These are phyloP conservation scores for Heterodera filipjevi DNA, from an alignment of 2,888 invertebrate species.

Conservation along the genomic window DNA sequence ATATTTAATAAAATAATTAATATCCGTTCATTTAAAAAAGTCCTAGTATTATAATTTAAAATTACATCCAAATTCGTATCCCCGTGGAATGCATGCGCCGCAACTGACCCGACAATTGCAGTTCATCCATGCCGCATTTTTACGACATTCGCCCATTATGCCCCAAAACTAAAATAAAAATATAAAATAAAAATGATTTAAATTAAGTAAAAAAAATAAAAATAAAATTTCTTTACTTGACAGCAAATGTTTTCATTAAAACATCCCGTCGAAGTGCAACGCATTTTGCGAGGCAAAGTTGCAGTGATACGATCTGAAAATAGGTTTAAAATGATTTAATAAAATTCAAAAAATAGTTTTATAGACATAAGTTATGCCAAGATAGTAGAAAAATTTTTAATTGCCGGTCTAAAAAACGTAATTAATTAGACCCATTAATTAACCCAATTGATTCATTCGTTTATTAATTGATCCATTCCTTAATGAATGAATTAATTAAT, in stretches of 20 bases:
- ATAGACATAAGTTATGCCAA: no score
- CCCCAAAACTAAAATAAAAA: slow-evolving; percentile 45
- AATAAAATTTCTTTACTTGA: slow-evolving; percentile 9
- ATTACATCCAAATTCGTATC: slow-evolving; percentile 57
- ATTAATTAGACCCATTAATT: no score
- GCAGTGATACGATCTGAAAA: slow-evolving; percentile 18
- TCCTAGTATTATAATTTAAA: no score
- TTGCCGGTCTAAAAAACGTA: no score
- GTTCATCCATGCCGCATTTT: slow-evolving; percentile 57
- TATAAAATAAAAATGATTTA: slow-evolving; percentile 1
- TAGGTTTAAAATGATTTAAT: neutral
- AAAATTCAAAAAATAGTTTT: no score
- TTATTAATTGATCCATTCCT: no score
- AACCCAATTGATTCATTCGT: no score
- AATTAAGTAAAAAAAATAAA: neutral
- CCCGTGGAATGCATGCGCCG: slow-evolving; percentile 58
- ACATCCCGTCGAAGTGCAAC: slow-evolving; percentile 48
- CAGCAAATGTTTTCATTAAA: slow-evolving; percentile 62
- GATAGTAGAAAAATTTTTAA: no score
- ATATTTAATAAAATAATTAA: no score
- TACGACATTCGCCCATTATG: slow-evolving; percentile 46
- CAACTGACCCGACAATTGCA: slow-evolving; percentile 64
- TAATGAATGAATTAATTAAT: no score
- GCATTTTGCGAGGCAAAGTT: neutral
- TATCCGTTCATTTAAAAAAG: no score